These are phyloP conservation scores for Odontocerum albicorne DNA, from an alignment of 2,888 invertebrate genomes.

Conservation along the genomic window DNA sequence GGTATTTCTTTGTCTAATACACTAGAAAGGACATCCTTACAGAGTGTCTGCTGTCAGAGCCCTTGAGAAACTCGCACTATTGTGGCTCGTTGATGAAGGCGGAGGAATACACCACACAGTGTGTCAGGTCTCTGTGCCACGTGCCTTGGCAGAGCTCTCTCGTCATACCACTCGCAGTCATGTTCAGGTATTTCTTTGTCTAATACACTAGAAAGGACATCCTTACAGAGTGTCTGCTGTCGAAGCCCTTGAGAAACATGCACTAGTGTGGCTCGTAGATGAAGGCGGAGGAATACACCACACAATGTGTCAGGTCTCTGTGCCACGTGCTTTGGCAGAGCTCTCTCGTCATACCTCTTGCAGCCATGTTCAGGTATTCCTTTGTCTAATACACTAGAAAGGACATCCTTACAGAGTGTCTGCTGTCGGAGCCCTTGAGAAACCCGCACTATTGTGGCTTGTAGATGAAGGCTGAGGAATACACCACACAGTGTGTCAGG, in stretches of 20 bases:
- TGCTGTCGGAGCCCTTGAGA: conserved; percentile 53
- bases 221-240: conserved; percentile 62
- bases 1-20: no score
- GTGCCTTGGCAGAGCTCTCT: conserved; percentile 61
- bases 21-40: conserved; percentile 72
- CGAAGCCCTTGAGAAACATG: conserved; percentile 52
- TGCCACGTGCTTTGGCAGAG: conserved; percentile 63
- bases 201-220: conserved; percentile 74
- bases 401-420: conserved; percentile 65
- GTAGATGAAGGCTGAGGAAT: conserved; percentile 61
- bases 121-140: conserved; percentile 62
- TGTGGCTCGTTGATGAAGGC: conserved; percentile 61
- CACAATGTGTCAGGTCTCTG: conserved; percentile 60
- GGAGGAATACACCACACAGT: conserved; percentile 61
- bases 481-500: conserved; percentile 61
- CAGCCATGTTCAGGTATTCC: conserved; percentile 72
- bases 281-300: conserved; percentile 61
- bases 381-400: no score
- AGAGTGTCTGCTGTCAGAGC: conserved; percentile 56
- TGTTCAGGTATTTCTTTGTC: conserved; percentile 77
- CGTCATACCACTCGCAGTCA: conserved; percentile 63
- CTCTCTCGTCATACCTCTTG: conserved; percentile 61
- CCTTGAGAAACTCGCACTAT: conserved; percentile 54
- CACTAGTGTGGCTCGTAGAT: conserved; percentile 61
- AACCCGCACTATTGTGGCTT: conserved; percentile 59